These are phyloP conservation scores for Pherbina coryleti DNA, from an alignment of 2,888 invertebrate genomes.

Conservation along the genomic window DNA sequence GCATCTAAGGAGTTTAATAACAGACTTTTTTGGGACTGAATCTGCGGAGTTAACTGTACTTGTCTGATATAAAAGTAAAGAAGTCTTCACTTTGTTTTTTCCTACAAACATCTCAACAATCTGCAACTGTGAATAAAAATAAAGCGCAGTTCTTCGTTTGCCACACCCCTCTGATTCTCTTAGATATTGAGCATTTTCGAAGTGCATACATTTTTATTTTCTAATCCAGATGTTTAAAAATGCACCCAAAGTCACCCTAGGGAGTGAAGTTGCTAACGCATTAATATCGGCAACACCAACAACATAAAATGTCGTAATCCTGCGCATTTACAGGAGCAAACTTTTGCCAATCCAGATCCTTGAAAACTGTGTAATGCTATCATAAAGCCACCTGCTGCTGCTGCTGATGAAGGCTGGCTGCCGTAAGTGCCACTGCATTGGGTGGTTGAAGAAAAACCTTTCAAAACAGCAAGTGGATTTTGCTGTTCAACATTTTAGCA, in stretches of 20 bases:
- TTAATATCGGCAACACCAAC: not conserved
- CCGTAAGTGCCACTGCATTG: not conserved
- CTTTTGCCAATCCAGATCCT: not conserved
- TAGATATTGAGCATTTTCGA: not conserved
- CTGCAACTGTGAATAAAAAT: no score
- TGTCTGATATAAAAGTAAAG: no score
- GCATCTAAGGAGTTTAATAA: no score
- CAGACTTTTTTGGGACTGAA: no score
- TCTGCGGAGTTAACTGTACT: no score
- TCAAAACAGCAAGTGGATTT: conserved; percentile 29
- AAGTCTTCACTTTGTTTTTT: no score
- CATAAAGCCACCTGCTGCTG: conserved; percentile 33
- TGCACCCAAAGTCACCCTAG: not conserved
- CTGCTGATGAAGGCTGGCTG: not conserved
- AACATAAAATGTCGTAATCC: conserved; percentile 1
- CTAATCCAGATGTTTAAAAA: conserved; percentile 3
- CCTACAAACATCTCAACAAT: no score
- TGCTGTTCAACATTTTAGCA: conserved; percentile 13
- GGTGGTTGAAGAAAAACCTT: not conserved
- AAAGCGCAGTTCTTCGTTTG: no score
- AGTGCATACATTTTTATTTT: not conserved
- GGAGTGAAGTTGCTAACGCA: no score
- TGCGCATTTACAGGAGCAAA: not conserved
- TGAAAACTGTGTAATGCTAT: not conserved
- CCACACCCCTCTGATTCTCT: not conserved